phyloP scores from a whole-genome alignment of 1,140 invertebrate species.

The Drosophila mauritiana region DNA sequence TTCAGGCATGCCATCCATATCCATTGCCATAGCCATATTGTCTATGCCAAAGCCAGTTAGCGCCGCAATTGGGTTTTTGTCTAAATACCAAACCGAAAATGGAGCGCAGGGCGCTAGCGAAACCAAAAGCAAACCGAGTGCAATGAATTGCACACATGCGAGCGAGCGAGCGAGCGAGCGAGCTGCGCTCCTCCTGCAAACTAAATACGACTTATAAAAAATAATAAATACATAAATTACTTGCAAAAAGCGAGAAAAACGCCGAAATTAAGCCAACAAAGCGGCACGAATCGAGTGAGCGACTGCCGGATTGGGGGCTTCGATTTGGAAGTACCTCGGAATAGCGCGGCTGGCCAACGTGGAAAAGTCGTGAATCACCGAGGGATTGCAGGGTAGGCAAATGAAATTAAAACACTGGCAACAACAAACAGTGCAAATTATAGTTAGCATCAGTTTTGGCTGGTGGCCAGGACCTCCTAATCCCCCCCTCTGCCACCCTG shows the following conservation, averaged over 20 bases:
- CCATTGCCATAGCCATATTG: slow-evolving; percentile 16
- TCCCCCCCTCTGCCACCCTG: not conserved
- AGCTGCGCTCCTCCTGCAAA: slow-evolving; percentile 1
- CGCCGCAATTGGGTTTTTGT: slow-evolving; percentile 35
- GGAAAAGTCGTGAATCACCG: not conserved
- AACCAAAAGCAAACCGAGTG: slow-evolving; percentile 6
- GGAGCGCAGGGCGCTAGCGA: not conserved
- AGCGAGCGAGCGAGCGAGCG: not conserved
- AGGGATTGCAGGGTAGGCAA: slow-evolving; percentile 27
- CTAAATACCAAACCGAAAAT: slow-evolving; percentile 20
- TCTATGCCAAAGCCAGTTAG: slow-evolving; percentile 52
- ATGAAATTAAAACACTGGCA: slow-evolving; percentile 45
- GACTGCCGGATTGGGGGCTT: not conserved
- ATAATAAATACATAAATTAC: slow-evolving; percentile 54
- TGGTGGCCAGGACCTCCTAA: slow-evolving; percentile 26
- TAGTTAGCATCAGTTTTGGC: slow-evolving; percentile 53
- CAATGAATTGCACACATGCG: slow-evolving; percentile 27
- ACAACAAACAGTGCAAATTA: slow-evolving; percentile 47
- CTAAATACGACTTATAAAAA: slow-evolving; percentile 40
- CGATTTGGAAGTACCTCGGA: slow-evolving; percentile 5
- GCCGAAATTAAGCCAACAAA: slow-evolving; percentile 47
- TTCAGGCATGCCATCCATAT: slow-evolving; percentile 12
- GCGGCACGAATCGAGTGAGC: slow-evolving; percentile 27
- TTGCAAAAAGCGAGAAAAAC: slow-evolving; percentile 23
- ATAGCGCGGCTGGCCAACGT: not conserved